These are phyloP conservation scores for Mactra quadrangularis DNA, from an alignment of 1,140 invertebrate species.

Conservation along the genomic window DNA sequence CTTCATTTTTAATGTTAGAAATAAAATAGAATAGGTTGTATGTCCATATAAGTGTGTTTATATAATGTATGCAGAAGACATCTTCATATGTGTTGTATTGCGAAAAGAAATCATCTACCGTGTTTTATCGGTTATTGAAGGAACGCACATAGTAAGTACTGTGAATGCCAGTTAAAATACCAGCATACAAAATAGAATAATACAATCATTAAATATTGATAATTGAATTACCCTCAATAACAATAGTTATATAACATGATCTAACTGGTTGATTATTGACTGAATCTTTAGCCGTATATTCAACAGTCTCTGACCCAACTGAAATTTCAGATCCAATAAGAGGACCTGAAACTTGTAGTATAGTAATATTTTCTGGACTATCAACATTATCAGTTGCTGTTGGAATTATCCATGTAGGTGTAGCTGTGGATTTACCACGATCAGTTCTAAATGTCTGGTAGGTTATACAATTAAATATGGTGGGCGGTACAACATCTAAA, in stretches of 20 bases:
- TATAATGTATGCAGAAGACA: no score
- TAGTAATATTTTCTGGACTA: not conserved
- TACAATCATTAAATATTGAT: no score
- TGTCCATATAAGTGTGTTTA: no score
- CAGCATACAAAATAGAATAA: no score
- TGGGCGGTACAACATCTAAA: not conserved
- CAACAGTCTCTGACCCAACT: not conserved
- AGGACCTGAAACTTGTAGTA: not conserved
- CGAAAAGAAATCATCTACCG: no score
- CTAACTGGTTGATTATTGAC: not conserved
- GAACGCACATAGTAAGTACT: no score
- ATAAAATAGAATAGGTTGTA: no score
- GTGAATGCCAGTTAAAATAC: no score
- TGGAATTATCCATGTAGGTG: not conserved
- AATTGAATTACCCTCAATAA: constrained; percentile 10
- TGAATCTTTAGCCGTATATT: not conserved
- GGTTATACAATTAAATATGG: not conserved
- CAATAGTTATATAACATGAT: not conserved
- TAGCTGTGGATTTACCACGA: not conserved
- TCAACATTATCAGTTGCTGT: not conserved
- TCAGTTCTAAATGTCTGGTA: constrained; percentile 1
- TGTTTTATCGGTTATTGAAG: no score
- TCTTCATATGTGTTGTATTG: no score
- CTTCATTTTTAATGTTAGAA: no score
- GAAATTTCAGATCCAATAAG: not conserved